Base-by-base conservation (phyloP, 2,113 vertebrate genomes). In the Callipepla squamata region DNA sequence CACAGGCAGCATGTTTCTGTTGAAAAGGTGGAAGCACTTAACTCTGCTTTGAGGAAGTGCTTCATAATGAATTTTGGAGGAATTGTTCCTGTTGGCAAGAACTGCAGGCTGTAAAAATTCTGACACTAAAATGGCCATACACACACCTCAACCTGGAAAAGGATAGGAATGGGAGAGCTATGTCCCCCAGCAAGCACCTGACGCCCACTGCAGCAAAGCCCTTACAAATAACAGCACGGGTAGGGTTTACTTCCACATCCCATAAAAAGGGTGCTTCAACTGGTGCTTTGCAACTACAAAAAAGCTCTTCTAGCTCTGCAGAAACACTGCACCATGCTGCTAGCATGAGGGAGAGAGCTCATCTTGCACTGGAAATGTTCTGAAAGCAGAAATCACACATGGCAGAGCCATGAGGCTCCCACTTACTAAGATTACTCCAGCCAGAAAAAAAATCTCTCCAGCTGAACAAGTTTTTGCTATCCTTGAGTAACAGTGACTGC, bases 1-100 rank as follows among this genome's bases (percentile, higher is more conserved):
- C 42, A 59, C 8, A 12, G 61, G 20, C 0, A 0, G 8, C 13
- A 7, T 4, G 16, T 38, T 82, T 75, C 40, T 30, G 6, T 36
- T 36, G 26, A 36, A 18, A 7, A 81, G 8, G 15, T 75, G 28
- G 34, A 85, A 44, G 36, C 8, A 36, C 44, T 2, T 70, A 51
- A 45, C 6, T 67, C 57, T 83, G 20, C 80, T 40, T 73, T 78
- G 36, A 87, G 18, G 19, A 78, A 81, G 69, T 1, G 2, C 40
- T 32, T 62, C 16, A 4, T 22, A 65, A 53, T 20, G 61, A 65
- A 66, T 9, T 14, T 65, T 3, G 13, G 40, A 79, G 40, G 22
- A 70, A 61, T 2, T 28, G 28, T 22, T 45, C 42, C 6, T 32
- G 42, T 42, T 66, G 26, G 42, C 19, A 11, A 28, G 58, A 75